phyloP scores from a whole-genome alignment of 2,797 vertebrate species.

The Pagetopsis macropterus region DNA sequence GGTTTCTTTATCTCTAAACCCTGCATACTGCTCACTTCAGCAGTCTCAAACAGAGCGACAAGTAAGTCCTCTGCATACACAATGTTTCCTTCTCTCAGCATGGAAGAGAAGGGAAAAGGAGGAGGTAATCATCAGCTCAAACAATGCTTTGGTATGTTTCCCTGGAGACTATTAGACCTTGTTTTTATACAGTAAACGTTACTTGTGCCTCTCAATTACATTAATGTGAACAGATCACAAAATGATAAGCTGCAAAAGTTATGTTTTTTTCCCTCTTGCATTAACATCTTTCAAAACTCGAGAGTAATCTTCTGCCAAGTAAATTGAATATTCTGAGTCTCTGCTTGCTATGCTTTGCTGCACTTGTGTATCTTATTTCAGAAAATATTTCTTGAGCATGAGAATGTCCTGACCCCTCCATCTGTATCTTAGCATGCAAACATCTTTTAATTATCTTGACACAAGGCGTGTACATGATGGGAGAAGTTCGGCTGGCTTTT shows the following conservation, averaged over 20 bases:
- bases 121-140: conserved; percentile 7
- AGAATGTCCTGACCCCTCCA: conserved; percentile 38
- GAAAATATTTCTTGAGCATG: conserved; percentile 10
- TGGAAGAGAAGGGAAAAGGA: not conserved
- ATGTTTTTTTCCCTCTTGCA: not conserved
- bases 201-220: not conserved
- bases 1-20: not conserved
- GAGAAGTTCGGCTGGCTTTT: conserved; percentile 8
- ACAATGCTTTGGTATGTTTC: not conserved
- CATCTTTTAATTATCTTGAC: conserved; percentile 43
- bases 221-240: not conserved
- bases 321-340: not conserved
- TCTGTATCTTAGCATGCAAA: conserved; percentile 27
- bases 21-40: not conserved
- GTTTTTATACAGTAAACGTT: conserved; percentile 5
- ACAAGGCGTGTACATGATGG: not conserved
- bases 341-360: conserved; percentile 1
- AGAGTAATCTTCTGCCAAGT: not conserved
- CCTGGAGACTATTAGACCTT: not conserved
- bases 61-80: not conserved
- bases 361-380: conserved; percentile 23
- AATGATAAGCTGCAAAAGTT: not conserved
- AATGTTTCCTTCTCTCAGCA: not conserved
- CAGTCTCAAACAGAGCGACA: conserved; percentile 1
- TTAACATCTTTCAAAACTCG: not conserved